Evolutionary conservation across 2,113 vertebrate genomes (phyloP).

Genomic region (Indicator maculatus): DNA sequence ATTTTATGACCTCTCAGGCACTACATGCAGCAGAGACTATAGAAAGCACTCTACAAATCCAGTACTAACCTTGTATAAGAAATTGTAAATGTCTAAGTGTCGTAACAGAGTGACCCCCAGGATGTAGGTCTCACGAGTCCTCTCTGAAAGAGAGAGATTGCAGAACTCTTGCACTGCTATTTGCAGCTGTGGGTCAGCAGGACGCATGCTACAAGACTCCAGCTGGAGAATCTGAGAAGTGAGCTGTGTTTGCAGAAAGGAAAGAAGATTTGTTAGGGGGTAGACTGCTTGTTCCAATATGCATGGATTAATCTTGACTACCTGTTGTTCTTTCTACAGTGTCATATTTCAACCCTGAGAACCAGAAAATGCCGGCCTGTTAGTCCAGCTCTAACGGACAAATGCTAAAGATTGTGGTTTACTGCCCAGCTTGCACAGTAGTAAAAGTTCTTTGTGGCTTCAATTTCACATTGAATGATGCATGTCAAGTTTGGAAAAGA

Average conservation of each 20-base stretch:
- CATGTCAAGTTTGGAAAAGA: not conserved
- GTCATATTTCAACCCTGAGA: not conserved
- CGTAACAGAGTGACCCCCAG: conserved; percentile 80
- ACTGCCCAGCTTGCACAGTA: not conserved
- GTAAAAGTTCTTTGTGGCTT: not conserved
- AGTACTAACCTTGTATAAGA: conserved; percentile 77
- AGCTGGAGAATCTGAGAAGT: conserved; percentile 74
- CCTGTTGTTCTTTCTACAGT: not conserved
- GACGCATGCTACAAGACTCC: conserved; percentile 72
- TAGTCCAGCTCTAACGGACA: not conserved
- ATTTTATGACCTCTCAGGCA: conserved; percentile 50
- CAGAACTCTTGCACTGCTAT: conserved; percentile 75
- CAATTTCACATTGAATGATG: not conserved
- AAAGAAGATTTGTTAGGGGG: not conserved
- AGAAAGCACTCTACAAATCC: not conserved
- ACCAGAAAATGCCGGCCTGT: not conserved
- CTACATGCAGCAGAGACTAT: not conserved
- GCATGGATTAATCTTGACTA: not conserved
- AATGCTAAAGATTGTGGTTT: not conserved
- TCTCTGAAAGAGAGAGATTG: conserved; percentile 76
- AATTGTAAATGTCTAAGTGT: conserved; percentile 80
- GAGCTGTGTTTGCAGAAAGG: conserved; percentile 62
- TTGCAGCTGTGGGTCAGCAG: conserved; percentile 40
- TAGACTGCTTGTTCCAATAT: not conserved
- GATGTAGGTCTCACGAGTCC: conserved; percentile 67